Evolutionary conservation across 92 coral and sea anemone species (phyloP).

Genomic region (Diadumene lineata): DNA sequence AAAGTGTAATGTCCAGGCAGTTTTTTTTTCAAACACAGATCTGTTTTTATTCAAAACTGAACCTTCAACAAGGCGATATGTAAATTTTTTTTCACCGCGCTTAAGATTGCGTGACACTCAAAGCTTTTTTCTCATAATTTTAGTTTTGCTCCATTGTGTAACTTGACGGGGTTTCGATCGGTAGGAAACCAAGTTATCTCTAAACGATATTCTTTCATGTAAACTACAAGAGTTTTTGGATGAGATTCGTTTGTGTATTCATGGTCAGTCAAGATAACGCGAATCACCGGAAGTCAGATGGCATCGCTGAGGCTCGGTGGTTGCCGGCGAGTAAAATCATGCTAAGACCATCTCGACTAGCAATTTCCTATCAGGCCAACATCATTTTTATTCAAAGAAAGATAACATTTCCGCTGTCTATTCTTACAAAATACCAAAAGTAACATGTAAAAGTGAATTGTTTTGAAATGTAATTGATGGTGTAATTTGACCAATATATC

Average conservation of each 20-base stretch:
- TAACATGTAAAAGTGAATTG: too few species aligned
- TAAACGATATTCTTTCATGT: not conserved
- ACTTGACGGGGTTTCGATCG: not conserved
- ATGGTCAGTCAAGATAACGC: not conserved
- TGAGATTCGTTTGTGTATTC: not conserved
- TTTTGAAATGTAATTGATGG: too few species aligned
- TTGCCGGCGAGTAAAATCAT: too few species aligned
- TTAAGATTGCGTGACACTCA: conserved; percentile 6
- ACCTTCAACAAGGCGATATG: conserved; percentile 4
- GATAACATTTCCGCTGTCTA: too few species aligned
- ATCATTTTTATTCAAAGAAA: not conserved
- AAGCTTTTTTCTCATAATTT: not conserved
- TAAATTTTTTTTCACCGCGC: not conserved
- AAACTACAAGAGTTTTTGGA: not conserved
- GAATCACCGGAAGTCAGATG: conserved; percentile 6
- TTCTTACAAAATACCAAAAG: too few species aligned
- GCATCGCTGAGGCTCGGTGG: not conserved
- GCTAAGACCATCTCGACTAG: not conserved
- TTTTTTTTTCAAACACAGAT: not conserved
- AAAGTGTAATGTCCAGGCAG: not conserved
- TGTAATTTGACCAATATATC: too few species aligned
- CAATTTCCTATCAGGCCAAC: not conserved
- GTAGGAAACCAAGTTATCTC: not conserved
- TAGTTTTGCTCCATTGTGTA: not conserved
- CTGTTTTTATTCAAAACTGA: not conserved